These are phyloP conservation scores for Drosophila nr. fundita DNA, from an alignment of 2,888 invertebrate genomes.

Conservation along the genomic window DNA sequence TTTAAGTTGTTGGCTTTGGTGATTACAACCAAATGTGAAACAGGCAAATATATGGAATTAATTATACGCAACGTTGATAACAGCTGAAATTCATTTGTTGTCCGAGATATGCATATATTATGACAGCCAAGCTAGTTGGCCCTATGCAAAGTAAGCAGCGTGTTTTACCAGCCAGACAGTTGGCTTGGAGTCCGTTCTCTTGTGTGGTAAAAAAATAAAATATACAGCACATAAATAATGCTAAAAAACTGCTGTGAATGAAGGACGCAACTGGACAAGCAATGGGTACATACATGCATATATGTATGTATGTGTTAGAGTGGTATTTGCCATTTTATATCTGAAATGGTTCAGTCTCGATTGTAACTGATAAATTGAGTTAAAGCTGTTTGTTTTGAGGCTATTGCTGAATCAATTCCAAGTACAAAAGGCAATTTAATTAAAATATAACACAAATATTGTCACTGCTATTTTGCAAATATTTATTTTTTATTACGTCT, in stretches of 20 bases:
- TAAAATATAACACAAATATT: background rate
- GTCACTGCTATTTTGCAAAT: background rate
- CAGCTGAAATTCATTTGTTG: constrained; percentile 30
- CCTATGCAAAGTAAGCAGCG: constrained; percentile 14
- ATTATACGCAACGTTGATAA: constrained; percentile 44
- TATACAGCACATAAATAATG: constrained; percentile 46
- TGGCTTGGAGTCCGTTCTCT: constrained; percentile 41
- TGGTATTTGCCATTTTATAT: background rate
- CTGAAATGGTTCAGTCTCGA: too few species aligned
- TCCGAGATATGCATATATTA: constrained; percentile 18
- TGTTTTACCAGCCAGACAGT: constrained; percentile 19
- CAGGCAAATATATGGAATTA: constrained; percentile 46
- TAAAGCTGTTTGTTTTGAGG: background rate
- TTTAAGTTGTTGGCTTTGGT: constrained; percentile 10
- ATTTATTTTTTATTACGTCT: background rate
- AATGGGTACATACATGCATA: background rate
- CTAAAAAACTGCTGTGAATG: constrained; percentile 11
- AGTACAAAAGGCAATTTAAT: background rate
- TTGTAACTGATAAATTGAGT: background rate
- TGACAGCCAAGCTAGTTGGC: background rate
- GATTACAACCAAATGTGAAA: constrained; percentile 20
- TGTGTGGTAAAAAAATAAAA: constrained; percentile 8
- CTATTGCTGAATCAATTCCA: background rate
- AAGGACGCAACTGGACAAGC: constrained; percentile 8
- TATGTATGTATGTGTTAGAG: background rate